Evolutionary conservation across 2,888 invertebrate species (phyloP), one percentile per base, ranked within the genome.

Genomic region (Sphecodes monilicornis): DNA sequence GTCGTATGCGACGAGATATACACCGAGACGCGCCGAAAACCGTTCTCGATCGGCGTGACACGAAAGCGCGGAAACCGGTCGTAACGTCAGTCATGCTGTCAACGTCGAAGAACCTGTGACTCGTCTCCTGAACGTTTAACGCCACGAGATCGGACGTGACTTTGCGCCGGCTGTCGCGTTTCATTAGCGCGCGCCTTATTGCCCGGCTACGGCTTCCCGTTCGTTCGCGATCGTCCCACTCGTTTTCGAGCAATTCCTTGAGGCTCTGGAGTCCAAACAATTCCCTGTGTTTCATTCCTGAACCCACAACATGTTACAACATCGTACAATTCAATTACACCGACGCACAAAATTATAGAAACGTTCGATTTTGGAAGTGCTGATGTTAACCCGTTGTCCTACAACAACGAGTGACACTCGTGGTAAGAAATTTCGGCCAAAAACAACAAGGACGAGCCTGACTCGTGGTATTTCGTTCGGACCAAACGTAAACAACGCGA

Each of bases 171-270:
- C 81, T 88, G 91, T 92, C 89, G 91, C 87, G 88, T 88, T 91
- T 91, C 91, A 90, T 92, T 92, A 92, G 89, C 89, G 87, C 82
- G 78, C 77, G 84, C 77, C 86, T 84, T 88, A 89, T 91, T 89
- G 89, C 86, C 81, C 82, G 71, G 66, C 36, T 81, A 78, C 73
- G 84, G 76, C 88, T 89, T 84, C 76, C 66, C 80, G 69, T 69
- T 76, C 76, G 68, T 46, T n/a, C 75, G 54, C 76, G 57, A 75
- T 76, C 78, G 69, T 46, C 78, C 60, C 73, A 85, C 83, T 78
- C 88, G 77, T 80, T 83, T 81, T 64, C 78, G 76, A 75, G 69
- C 36, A 74, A 76, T 80, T 84, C 86, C 78, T 74, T 70, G 50
- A 22, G 10, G 3, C 50, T 50, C 50, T 1, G 10, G 10, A 3